Percentiles rank a stretch among this genome's conserved stretches.
phyloP scores from a whole-genome alignment of 2,113 vertebrate species.

The Ictidomys tridecemlineatus region DNA sequence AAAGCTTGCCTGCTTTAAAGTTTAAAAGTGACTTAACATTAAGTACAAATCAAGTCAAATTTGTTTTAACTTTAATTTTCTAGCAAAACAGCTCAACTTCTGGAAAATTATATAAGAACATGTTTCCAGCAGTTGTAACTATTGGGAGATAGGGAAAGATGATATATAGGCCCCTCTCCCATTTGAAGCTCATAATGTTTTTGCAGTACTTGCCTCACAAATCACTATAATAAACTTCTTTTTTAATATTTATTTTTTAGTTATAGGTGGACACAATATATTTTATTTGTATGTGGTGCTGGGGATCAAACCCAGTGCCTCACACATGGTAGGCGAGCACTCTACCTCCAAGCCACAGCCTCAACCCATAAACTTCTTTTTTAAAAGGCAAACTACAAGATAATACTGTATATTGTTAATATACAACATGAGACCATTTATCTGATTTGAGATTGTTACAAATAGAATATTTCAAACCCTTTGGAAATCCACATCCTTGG shows the following conservation, averaged over 20 bases:
- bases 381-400: constrained; percentile 7
- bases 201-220: constrained; percentile 45
- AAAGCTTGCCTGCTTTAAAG: too few relatives aligned
- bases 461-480: not conserved
- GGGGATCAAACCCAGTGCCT: too few relatives aligned
- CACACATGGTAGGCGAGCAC: too few relatives aligned
- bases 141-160: not conserved
- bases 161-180: not conserved
- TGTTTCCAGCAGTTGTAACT: constrained; percentile 46
- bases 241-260: not conserved
- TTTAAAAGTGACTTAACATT: not conserved
- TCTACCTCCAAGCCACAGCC: too few relatives aligned
- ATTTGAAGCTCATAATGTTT: constrained; percentile 41
- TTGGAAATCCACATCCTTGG: not conserved
- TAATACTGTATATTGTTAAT: constrained; percentile 44
- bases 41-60: constrained; percentile 15
- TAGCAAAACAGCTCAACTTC: constrained; percentile 58
- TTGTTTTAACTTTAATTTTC: constrained; percentile 50
- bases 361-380: not conserved
- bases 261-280: too few relatives aligned
- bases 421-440: constrained; percentile 26
- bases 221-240: constrained; percentile 26
- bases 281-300: too few relatives aligned
- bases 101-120: constrained; percentile 24
- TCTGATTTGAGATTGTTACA: constrained; percentile 19